Percentiles rank a stretch among this genome's conserved stretches.
Conservation (phyloP, 53 echinoderm and acorn worm species). For the Paracentrotus lividus region DNA sequence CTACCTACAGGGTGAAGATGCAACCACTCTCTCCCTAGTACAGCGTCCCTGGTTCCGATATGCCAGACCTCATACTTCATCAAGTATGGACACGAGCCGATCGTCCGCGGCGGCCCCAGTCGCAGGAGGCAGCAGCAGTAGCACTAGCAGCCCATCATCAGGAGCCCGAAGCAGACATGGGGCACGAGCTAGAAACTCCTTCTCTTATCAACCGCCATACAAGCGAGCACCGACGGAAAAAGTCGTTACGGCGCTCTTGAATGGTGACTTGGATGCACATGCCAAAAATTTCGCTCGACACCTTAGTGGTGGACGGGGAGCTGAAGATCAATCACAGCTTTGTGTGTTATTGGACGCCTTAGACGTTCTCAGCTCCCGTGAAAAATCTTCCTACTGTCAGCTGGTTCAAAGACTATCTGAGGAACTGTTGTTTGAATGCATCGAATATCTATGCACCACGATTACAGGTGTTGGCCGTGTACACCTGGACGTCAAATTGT, state of each 20-base stretch:
- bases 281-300: slow-evolving; percentile 92
- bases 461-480: slow-evolving; percentile 76
- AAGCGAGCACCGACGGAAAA: slow-evolving; percentile 77
- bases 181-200: slow-evolving; percentile 61
- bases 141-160: slow-evolving; percentile 57
- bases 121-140: slow-evolving; percentile 39
- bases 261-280: slow-evolving; percentile 90
- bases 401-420: slow-evolving; percentile 93
- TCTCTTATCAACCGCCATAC: slow-evolving; percentile 64
- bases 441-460: slow-evolving; percentile 81
- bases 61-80: slow-evolving; percentile 45
- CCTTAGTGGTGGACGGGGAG: slow-evolving; percentile 79
- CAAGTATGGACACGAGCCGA: slow-evolving; percentile 66
- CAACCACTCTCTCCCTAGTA: slow-evolving; percentile 70
- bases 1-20: slow-evolving; percentile 71
- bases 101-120: slow-evolving; percentile 41
- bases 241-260: slow-evolving; percentile 83
- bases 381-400: slow-evolving; percentile 84
- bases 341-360: slow-evolving; percentile 86
- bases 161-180: slow-evolving; percentile 56
- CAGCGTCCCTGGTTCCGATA: slow-evolving; percentile 68
- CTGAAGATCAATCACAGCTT: slow-evolving; percentile 84
- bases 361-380: slow-evolving; percentile 89
- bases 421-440: slow-evolving; percentile 84
- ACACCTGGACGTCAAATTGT: slow-evolving; percentile 88